phyloP scores from a whole-genome alignment of 2,113 vertebrate genomes.

The Nibea albiflora region DNA sequence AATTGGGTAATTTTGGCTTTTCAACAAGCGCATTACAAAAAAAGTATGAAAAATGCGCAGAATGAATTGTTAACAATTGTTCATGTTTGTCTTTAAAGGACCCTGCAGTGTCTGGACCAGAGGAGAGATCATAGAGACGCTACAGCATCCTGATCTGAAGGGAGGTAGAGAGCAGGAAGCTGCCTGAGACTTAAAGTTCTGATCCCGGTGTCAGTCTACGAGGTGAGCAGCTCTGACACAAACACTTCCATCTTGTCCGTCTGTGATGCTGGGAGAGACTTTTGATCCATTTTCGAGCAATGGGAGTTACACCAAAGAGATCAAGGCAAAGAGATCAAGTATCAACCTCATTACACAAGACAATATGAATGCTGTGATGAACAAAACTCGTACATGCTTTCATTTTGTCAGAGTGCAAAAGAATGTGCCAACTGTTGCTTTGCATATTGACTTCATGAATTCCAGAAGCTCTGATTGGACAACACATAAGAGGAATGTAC shows the following conservation, averaged over 20 bases:
- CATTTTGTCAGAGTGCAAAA: not conserved
- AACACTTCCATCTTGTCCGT: not conserved
- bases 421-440: not conserved
- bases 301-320: conserved; percentile 12
- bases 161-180: not conserved
- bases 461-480: not conserved
- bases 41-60: too few relatives aligned
- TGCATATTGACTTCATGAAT: not conserved
- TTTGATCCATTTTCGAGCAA: not conserved
- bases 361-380: not conserved
- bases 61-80: not conserved
- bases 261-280: not conserved
- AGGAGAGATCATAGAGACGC: conserved; percentile 61
- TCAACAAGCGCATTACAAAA: not conserved
- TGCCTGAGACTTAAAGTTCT: not conserved
- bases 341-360: not conserved
- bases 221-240: conserved; percentile 17
- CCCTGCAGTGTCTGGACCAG: conserved; percentile 80
- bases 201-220: not conserved
- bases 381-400: not conserved
- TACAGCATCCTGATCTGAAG: conserved; percentile 57
- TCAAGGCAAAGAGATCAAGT: conserved; percentile 32
- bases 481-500: not conserved
- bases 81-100: conserved; percentile 72
- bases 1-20: conserved; percentile 86